phyloP scores from a whole-genome alignment of 2,113 vertebrate genomes.

The Butorides virescens region DNA sequence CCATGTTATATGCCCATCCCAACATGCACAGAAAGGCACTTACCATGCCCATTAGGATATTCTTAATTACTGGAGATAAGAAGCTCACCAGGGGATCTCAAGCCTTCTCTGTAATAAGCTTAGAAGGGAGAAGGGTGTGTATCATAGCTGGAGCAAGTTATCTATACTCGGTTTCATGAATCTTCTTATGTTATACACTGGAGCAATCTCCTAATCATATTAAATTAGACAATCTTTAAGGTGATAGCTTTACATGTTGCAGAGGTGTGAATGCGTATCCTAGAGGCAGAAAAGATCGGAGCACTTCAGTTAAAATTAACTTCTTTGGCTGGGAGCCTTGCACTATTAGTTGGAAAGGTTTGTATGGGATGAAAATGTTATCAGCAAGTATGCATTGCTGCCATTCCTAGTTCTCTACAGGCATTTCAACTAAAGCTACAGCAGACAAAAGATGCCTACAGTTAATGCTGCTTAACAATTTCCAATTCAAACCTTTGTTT shows the following conservation, averaged over 20 bases:
- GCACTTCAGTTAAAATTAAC: slow-evolving; percentile 14
- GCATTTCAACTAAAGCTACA: not conserved
- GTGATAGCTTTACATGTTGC: slow-evolving; percentile 20
- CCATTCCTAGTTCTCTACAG: not conserved
- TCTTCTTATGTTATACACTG: slow-evolving; percentile 34
- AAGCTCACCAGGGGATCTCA: slow-evolving; percentile 25
- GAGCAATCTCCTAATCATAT: slow-evolving; percentile 23
- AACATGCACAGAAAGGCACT: slow-evolving; percentile 44
- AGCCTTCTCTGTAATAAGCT: slow-evolving; percentile 36
- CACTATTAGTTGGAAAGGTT: not conserved
- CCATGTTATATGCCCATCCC: slow-evolving; percentile 21
- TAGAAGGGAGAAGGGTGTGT: slow-evolving; percentile 13
- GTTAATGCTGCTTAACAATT: not conserved
- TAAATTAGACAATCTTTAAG: slow-evolving; percentile 40
- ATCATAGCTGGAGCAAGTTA: slow-evolving; percentile 31
- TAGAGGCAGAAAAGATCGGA: not conserved
- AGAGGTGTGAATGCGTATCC: not conserved
- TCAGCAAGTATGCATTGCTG: not conserved
- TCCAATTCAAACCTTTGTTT: not conserved
- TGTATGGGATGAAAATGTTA: not conserved
- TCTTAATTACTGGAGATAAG: slow-evolving; percentile 62
- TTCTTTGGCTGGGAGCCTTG: slow-evolving; percentile 3
- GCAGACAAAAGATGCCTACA: not conserved
- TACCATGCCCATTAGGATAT: slow-evolving; percentile 39
- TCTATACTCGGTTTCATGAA: not conserved